These are phyloP conservation scores for Acholoe squamosa DNA, from an alignment of 2,888 invertebrate species.

Conservation along the genomic window DNA sequence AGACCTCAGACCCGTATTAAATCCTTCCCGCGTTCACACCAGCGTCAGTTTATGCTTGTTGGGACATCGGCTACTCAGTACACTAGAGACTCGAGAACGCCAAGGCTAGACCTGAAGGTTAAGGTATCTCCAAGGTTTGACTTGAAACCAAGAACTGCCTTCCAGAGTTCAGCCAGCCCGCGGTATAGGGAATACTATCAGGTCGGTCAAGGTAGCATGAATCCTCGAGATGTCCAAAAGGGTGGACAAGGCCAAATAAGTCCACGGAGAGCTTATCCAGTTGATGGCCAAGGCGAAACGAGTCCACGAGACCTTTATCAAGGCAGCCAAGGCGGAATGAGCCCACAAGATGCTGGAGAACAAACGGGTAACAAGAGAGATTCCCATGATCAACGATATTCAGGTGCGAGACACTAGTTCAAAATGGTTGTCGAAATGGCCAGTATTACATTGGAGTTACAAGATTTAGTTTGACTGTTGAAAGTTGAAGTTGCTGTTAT, in stretches of 20 bases:
- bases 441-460: background rate
- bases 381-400: background rate
- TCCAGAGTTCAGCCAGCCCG: background rate
- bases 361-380: background rate
- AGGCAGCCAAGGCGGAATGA: background rate
- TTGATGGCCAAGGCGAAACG: background rate
- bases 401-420: slow-evolving; percentile 3
- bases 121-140: background rate
- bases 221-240: background rate
- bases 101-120: slow-evolving; percentile 1
- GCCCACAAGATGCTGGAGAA: background rate
- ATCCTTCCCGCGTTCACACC: background rate
- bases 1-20: background rate
- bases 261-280: background rate
- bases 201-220: background rate
- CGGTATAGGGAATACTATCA: background rate
- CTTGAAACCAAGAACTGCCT: slow-evolving; percentile 5
- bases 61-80: slow-evolving; percentile 45
- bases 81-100: background rate
- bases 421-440: background rate
- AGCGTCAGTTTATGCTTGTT: slow-evolving; percentile 26
- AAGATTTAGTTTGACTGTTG: too few relatives aligned
- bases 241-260: background rate
- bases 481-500: too few relatives aligned
- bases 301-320: background rate